Base-by-base conservation (phyloP, 1,140 invertebrate genomes). In the Cydia strobilella region DNA sequence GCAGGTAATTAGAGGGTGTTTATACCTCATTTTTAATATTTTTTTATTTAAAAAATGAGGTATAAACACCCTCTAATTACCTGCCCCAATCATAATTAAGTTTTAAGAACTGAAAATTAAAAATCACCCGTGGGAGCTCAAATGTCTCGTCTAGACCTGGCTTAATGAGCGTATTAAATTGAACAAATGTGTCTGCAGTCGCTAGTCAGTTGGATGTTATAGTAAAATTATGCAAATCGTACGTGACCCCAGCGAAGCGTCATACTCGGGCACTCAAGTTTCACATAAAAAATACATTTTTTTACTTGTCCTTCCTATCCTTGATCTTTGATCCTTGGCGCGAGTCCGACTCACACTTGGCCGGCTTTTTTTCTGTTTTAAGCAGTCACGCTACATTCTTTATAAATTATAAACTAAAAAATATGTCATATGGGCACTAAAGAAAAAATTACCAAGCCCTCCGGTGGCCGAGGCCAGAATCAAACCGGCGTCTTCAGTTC, bases 131-230 rank as follows among this genome's bases (percentile, higher is more conserved):
- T 39, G 25, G 10, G 65, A 42, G 35, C 1, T 31, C 31, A 69
- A 69, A 69, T 39, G n/a, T 39, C 65, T 69, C 35, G 65, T 69
- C 27, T 69, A 69, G 27, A 69, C 27, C 25, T n/a, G 25, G 4
- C 31, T 39, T 69, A 35, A 69, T 35, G 65, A 18, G 65, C 65
- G 18, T 69, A 42, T 35, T 39, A 69, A 69, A 31, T 39, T n/a
- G 35, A 39, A 69, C 15, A 35, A 69, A 69, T 69, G 65, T 69
- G 65, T 69, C 65, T 69, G 65, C 65, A 69, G 15, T 66, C 63
- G 25, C 9, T 31, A 66, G 2, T 10, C 31, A 69, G n/a, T 23
- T 12, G n/a, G 31, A 39, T 39, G 23, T 59, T 59, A 59, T 23
- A 59, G 54, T 12, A 12, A 69, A 69, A 69, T 69, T 69, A 69